Base-by-base conservation (phyloP, 1,140 invertebrate species). In the Tetramorium alpestre region DNA sequence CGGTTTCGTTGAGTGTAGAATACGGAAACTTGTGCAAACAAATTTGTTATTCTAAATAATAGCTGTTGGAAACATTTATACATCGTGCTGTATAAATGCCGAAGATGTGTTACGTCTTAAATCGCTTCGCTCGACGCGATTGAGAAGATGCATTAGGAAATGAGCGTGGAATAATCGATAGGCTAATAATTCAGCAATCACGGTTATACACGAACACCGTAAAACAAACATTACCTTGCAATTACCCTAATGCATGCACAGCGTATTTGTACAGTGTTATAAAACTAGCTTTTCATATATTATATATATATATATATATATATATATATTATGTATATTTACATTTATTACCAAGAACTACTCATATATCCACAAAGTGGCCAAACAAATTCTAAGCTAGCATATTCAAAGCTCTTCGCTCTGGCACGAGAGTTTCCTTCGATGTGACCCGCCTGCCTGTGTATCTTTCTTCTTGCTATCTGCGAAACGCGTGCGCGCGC, bases 141-240 rank as follows among this genome's bases (percentile, higher is more conserved):
- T 8, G 65, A 73, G 58, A 78, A 87, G 75, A 85, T 64, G 78
- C 88, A 87, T 89, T 89, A 89, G 88, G 49, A 77, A 72, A 89
- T 85, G 88, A 87, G 78, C 16, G 41, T 44, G 70, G 47, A 78
- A 88, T 78, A 86, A 88, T 84, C 44, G 65, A 60, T 51, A 28
- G 47, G 22, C 41, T 54, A 54, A 77, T 75, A 76, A 84, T 76
- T 49, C 86, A 28, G 80, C 80, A 84, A 84, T 84, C 80, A 82
- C 78, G 78, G 78, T 58, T 70, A 65, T 64, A 70, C 49, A 28
- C 54, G 54, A 13, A 49, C 56, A n/a, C 56, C 54, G 16, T 75
- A 75, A 60, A 60, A 70, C 69, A 22, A 22, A 13, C 69, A 84
- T 75, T 75, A 75, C 69, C 54, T 75, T 60, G 80, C 80, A 84